phyloP scores from a whole-genome alignment of 2,888 invertebrate species.

The Neria commutata region DNA sequence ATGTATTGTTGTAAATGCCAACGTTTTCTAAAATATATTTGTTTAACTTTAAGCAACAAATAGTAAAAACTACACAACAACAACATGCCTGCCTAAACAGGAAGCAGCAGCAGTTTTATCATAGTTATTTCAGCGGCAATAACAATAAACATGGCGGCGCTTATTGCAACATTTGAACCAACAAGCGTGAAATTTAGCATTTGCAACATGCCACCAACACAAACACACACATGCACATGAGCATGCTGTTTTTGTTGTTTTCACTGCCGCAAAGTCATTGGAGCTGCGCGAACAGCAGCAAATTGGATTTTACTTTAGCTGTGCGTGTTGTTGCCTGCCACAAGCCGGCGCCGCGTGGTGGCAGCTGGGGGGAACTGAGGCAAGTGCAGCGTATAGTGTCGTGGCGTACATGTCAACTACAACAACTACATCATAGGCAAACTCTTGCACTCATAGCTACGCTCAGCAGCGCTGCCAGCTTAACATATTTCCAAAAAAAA shows the following conservation, averaged over 20 bases:
- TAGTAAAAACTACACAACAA: background rate
- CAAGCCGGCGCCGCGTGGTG: no score
- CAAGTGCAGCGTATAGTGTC: no score
- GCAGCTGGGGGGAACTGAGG: no score
- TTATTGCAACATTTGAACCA: background rate
- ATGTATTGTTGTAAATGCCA: no score
- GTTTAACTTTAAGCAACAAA: background rate
- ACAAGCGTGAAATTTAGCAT: slow-evolving; percentile 1
- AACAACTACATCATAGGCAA: no score
- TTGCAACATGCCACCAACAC: background rate
- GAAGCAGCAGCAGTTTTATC: background rate
- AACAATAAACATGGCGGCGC: slow-evolving; percentile 1
- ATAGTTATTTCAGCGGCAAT: background rate
- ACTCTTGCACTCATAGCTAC: no score
- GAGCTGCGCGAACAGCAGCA: no score
- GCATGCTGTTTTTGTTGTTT: background rate
- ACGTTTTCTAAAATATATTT: background rate
- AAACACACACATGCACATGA: background rate
- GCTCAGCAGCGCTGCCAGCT: no score
- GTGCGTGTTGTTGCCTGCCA: no score
- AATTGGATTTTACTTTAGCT: background rate
- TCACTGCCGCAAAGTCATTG: background rate
- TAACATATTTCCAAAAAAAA: no score
- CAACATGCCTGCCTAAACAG: background rate
- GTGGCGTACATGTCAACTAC: no score